Evolutionary conservation across 2,888 invertebrate species (phyloP), one percentile per base, ranked within the genome.

Genomic region (Morpho achilles): DNA sequence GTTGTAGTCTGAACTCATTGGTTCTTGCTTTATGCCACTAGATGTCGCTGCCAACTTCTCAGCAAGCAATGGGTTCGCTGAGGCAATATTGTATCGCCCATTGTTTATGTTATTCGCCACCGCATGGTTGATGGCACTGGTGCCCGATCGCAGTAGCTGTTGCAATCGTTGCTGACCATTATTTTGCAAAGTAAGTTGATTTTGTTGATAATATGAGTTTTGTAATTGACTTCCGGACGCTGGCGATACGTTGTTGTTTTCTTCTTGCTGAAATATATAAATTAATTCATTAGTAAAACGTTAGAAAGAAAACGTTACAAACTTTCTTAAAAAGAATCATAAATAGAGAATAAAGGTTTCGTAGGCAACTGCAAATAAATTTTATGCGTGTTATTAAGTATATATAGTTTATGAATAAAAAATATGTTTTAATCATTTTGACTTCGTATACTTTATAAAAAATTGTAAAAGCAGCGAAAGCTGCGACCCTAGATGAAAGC

Each of bases 61-160:
- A 69, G 97, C 97, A 63, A 97, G 91, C 67, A 97, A 84, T 10
- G 97, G 97, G 84, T 97, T 97, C 50, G 96, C 95, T 8, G 96
- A 96, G 40, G 95, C 95, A 66, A 97, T 96, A 68, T 95, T 95
- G 79, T 94, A 95, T 77, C 94, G 87, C 70, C 93, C 93, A 73
- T 92, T 91, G 72, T 91, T 91, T 63, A 89, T 91, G 50, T 81
- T 87, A 63, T 80, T 87, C n/a, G 80, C 76, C 58, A 88, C 82
- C 61, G 79, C 83, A 69, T 84, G 85, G 78, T 88, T 82, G 80
- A 90, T 79, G 72, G 92, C 80, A 77, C 82, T 78, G 67, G 92
- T 82, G 75, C 92, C 81, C 59, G 91, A 84, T 60, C 87, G 71
- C 62, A 89, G 73, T 64, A 90, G 69, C 63, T 89, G 91, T 59